These are phyloP conservation scores for Tetragonula carbonaria DNA, from an alignment of 2,888 invertebrate species.

Conservation along the genomic window DNA sequence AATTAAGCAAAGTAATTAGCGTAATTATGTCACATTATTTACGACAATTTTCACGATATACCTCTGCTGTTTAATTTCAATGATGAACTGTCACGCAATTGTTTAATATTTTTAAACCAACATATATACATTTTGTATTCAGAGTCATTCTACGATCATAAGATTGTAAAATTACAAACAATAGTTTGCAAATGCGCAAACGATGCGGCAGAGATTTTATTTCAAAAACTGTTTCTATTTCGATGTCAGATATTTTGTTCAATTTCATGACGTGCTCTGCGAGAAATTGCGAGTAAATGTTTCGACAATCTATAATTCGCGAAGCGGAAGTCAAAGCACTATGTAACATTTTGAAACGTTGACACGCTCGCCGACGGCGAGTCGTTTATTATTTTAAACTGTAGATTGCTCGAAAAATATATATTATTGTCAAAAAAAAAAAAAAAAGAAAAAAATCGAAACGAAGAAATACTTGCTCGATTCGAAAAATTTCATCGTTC, in stretches of 20 bases:
- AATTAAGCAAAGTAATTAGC: background rate
- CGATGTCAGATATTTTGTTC: background rate
- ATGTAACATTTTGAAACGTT: background rate
- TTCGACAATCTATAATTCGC: background rate
- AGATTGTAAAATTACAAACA: background rate
- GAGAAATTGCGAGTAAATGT: background rate
- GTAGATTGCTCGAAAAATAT: background rate
- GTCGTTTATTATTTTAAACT: background rate
- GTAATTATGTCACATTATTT: background rate
- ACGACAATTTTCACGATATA: background rate
- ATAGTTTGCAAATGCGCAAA: background rate
- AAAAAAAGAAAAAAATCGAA: too few species aligned
- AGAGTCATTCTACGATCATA: background rate
- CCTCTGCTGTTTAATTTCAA: background rate
- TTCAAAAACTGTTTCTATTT: background rate
- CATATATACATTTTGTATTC: background rate
- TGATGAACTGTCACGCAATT: background rate
- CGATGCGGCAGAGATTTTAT: background rate
- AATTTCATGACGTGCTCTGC: background rate
- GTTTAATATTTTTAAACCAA: background rate
- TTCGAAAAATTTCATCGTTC: background rate
- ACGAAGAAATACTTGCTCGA: background rate
- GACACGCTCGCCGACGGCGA: background rate
- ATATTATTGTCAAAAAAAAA: background rate
- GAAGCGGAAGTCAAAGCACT: background rate